phyloP scores from a whole-genome alignment of 2,797 vertebrate genomes.

The Diplodus sargus region DNA sequence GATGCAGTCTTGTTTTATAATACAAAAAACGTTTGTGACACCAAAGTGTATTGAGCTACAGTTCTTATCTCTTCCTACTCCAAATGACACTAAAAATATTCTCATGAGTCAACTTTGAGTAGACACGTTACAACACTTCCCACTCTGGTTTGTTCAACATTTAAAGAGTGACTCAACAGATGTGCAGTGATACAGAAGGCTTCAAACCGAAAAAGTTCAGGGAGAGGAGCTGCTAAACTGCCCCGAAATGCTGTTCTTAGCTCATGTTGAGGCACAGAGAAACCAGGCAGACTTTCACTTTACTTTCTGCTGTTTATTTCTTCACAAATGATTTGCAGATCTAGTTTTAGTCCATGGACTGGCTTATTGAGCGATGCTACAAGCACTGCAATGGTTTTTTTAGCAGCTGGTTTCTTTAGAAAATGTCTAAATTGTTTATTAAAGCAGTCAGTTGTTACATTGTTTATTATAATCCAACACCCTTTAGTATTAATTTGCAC shows the following conservation, averaged over 20 bases:
- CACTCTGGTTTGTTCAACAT: conserved; percentile 59
- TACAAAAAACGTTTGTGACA: conserved; percentile 2
- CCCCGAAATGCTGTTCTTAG: background rate
- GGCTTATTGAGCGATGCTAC: background rate
- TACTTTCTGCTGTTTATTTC: background rate
- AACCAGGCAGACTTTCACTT: background rate
- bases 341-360: background rate
- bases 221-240: background rate
- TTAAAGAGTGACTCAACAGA: conserved; percentile 64
- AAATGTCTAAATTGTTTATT: background rate
- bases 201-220: conserved; percentile 17
- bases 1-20: background rate
- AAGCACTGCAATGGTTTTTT: background rate
- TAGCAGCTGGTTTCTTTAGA: background rate
- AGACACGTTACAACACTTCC: conserved; percentile 44
- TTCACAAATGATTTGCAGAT: conserved; percentile 2
- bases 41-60: conserved; percentile 14
- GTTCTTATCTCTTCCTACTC: conserved; percentile 35
- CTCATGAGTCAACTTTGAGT: conserved; percentile 39
- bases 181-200: conserved; percentile 52
- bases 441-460: conserved; percentile 8
- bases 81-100: conserved; percentile 38
- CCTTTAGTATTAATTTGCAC: conserved; percentile 8
- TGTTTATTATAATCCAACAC: conserved; percentile 14
- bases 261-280: background rate